Evolutionary conservation across 2,797 vertebrate genomes (phyloP).

Genomic region (Pipistrellus nathusii): DNA sequence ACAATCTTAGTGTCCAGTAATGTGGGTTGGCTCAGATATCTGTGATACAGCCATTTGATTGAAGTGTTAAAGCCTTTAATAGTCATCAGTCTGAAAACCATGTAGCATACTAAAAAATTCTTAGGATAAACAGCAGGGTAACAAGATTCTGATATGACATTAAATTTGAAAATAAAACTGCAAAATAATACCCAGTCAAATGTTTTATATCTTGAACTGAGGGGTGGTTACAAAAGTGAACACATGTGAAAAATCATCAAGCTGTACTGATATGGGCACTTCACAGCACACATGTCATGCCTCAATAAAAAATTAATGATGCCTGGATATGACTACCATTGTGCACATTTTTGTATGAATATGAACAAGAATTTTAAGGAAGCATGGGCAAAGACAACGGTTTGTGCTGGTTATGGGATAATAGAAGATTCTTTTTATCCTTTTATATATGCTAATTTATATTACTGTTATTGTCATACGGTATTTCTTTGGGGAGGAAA

Average conservation of each 20-base stretch:
- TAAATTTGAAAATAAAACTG: conserved; percentile 60
- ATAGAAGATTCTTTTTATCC: neutral
- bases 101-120: conserved; percentile 28
- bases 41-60: conserved; percentile 13
- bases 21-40: conserved; percentile 12
- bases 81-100: conserved; percentile 37
- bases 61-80: conserved; percentile 53
- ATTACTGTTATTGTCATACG: neutral
- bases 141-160: neutral
- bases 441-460: conserved; percentile 52
- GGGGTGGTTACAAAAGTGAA: conserved; percentile 40
- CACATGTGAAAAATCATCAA: conserved; percentile 46
- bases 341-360: conserved; percentile 27
- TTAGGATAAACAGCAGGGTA: conserved; percentile 30
- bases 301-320: conserved; percentile 36
- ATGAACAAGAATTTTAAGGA: conserved; percentile 45
- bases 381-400: conserved; percentile 54
- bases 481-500: neutral
- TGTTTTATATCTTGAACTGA: conserved; percentile 14
- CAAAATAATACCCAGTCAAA: conserved; percentile 9
- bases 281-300: neutral
- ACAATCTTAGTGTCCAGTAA: neutral
- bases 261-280: neutral
- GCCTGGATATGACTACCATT: neutral
- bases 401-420: neutral